Conservation (phyloP, 2,797 vertebrate genomes). For the Acipenser transmontanus region DNA sequence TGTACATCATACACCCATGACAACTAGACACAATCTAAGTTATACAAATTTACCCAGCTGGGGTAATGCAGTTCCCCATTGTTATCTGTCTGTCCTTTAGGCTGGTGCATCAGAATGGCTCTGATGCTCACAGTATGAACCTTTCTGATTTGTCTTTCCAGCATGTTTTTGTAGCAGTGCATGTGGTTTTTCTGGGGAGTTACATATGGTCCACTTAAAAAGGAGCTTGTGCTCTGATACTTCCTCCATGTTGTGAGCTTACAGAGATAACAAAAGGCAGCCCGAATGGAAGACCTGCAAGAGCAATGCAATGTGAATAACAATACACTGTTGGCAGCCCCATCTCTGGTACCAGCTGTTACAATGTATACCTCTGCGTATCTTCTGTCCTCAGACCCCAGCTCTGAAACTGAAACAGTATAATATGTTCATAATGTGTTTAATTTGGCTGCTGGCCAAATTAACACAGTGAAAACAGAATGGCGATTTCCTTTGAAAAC, state of each 20-base stretch:
- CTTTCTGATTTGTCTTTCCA: slow-evolving; percentile 14
- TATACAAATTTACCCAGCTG: no score
- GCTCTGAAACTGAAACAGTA: no score
- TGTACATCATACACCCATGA: not conserved
- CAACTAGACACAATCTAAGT: no score
- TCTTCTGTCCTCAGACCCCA: not conserved
- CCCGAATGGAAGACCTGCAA: slow-evolving; percentile 4
- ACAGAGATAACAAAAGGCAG: slow-evolving; percentile 16
- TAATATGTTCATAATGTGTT: no score
- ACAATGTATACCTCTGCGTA: not conserved
- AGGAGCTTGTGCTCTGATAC: slow-evolving; percentile 9
- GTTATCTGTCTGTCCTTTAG: not conserved
- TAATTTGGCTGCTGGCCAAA: no score
- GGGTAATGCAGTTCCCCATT: not conserved
- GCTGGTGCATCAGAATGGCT: not conserved
- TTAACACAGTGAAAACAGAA: no score
- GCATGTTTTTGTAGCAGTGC: not conserved
- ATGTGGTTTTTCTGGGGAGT: not conserved
- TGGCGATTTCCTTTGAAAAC: no score
- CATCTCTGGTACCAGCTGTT: slow-evolving; percentile 11
- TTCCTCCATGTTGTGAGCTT: not conserved
- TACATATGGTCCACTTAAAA: slow-evolving; percentile 16
- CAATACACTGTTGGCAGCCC: slow-evolving; percentile 9
- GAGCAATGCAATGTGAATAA: not conserved
- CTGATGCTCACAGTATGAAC: not conserved